Conservation (phyloP, 2,797 vertebrate genomes). For the Dendrocincla fuliginosa region DNA sequence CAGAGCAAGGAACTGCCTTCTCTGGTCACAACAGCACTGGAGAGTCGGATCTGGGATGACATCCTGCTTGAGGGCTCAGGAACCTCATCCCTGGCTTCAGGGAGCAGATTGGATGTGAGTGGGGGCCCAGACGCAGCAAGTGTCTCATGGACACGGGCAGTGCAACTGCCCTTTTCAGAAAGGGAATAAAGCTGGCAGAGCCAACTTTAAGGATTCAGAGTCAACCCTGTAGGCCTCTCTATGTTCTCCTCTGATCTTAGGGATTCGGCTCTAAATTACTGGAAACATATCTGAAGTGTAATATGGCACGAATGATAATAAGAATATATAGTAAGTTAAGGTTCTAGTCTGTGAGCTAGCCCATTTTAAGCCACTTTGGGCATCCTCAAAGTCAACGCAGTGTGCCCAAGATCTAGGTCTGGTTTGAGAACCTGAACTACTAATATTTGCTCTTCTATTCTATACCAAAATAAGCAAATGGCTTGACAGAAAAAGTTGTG, state of each 20-base stretch:
- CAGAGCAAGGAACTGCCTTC: not conserved
- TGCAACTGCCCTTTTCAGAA: not conserved
- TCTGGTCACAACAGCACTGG: not conserved
- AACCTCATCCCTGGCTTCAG: not conserved
- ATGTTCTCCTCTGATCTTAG: not conserved
- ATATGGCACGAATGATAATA: not conserved
- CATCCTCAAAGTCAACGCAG: fast-evolving
- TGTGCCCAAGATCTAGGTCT: not conserved
- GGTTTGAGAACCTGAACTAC: not conserved
- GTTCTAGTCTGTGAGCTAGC: not conserved
- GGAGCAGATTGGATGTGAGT: not conserved
- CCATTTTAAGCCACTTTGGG: not conserved
- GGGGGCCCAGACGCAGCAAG: too few relatives aligned
- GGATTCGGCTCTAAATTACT: not conserved
- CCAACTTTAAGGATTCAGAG: fast-evolving
- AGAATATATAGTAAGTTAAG: not conserved
- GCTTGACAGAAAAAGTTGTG: not conserved
- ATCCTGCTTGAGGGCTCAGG: not conserved
- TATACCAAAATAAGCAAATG: not conserved
- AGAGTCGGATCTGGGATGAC: not conserved
- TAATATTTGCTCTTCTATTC: not conserved
- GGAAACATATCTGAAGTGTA: not conserved
- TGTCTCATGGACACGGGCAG: not conserved
- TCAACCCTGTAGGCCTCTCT: not conserved
- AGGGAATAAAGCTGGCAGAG: not conserved